Evolutionary conservation across 2,113 vertebrate species (phyloP).

Genomic region (Epinephelus fuscoguttatus): DNA sequence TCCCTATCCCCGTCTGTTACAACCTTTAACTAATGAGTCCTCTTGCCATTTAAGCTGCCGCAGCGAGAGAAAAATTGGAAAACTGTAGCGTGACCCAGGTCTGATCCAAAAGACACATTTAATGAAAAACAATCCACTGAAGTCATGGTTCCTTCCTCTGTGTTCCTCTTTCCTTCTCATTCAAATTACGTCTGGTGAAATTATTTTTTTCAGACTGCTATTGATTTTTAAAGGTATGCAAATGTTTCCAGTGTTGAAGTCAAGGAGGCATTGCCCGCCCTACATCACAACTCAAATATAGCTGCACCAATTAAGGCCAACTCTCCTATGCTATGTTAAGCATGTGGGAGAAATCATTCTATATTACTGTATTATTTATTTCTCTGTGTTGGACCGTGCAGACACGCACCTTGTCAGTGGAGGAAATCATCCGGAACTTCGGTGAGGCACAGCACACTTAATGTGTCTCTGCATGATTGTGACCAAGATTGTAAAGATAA

Average conservation of each 20-base stretch:
- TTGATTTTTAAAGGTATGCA: slow-evolving; percentile 70
- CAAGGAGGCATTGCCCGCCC: slow-evolving; percentile 69
- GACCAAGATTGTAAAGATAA: neutral
- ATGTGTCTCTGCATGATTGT: neutral
- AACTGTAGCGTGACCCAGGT: slow-evolving; percentile 18
- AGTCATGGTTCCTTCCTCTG: neutral
- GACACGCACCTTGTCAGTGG: slow-evolving; percentile 5
- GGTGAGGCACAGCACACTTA: neutral
- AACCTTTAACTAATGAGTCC: slow-evolving; percentile 75
- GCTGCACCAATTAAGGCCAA: slow-evolving; percentile 77
- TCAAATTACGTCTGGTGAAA: neutral
- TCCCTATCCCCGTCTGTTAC: slow-evolving; percentile 35
- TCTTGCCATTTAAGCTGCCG: slow-evolving; percentile 54
- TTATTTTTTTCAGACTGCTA: slow-evolving; percentile 19
- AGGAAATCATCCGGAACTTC: slow-evolving; percentile 1
- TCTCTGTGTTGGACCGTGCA: slow-evolving; percentile 14
- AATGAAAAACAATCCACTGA: slow-evolving; percentile 37
- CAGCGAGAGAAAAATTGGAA: neutral
- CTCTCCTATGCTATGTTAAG: slow-evolving; percentile 60
- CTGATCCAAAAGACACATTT: slow-evolving; percentile 28
- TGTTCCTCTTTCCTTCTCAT: slow-evolving; percentile 30
- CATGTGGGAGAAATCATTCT: slow-evolving; percentile 48
- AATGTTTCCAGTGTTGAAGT: slow-evolving; percentile 63
- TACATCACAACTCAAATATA: slow-evolving; percentile 79
- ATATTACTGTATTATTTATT: slow-evolving; percentile 48